phyloP scores from a whole-genome alignment of 1,140 invertebrate species.

The Chrysopa pallens region DNA sequence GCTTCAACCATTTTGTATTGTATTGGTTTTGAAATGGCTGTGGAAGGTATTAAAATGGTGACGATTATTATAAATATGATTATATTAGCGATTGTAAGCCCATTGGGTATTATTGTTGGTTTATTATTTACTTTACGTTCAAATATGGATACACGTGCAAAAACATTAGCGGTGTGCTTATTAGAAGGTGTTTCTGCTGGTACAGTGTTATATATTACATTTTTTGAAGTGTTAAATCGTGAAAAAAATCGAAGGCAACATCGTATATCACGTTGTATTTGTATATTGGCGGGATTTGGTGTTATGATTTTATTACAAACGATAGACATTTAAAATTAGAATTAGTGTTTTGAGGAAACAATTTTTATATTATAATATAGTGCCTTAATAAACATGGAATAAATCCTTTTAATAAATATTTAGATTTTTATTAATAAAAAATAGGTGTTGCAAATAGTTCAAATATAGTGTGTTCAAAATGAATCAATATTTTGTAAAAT shows the following conservation, averaged over 20 bases:
- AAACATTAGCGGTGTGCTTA: constrained; percentile 15
- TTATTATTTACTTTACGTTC: constrained; percentile 17
- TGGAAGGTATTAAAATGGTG: constrained; percentile 35
- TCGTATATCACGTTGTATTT: constrained; percentile 13
- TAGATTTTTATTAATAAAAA: no score
- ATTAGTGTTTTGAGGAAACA: no score
- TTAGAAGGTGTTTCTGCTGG: constrained; percentile 22
- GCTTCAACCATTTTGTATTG: constrained; percentile 57
- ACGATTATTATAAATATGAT: constrained; percentile 38
- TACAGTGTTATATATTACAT: constrained; percentile 20
- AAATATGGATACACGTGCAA: constrained; percentile 14
- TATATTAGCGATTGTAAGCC: constrained; percentile 46
- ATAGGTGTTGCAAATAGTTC: no score
- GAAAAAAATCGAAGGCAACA: constrained; percentile 18
- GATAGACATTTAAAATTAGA: not conserved
- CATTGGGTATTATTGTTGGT: constrained; percentile 46
- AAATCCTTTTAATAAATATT: no score
- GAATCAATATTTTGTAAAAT: no score
- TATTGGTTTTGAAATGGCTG: constrained; percentile 45
- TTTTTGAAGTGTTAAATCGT: constrained; percentile 21
- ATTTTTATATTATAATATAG: no score
- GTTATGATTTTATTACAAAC: constrained; percentile 18
- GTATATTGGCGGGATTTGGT: constrained; percentile 18
- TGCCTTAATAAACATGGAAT: no score
- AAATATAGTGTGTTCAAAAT: no score